Percentiles rank a stretch among this genome's conserved stretches.
Evolutionary conservation across 37 sponge, comb jelly and placozoan genomes (phyloP).

Genomic region (Halichondria panicea): DNA sequence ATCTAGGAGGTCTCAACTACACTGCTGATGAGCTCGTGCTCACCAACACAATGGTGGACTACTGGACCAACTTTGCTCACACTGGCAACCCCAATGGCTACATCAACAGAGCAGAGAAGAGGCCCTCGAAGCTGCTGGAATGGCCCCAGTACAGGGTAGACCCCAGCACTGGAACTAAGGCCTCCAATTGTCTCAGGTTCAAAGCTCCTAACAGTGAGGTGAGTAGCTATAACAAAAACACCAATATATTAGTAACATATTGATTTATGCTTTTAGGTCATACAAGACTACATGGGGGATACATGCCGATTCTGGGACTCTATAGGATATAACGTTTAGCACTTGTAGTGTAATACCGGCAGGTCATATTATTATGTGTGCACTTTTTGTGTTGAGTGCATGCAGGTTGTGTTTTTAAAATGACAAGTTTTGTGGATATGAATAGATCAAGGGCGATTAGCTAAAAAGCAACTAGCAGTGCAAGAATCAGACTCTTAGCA

Average conservation of each 20-base stretch:
- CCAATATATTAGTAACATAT: not conserved
- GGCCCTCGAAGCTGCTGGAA: not conserved
- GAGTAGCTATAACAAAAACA: not conserved
- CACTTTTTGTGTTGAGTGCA: no score
- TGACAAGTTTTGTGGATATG: no score
- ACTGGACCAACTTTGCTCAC: constrained; percentile 73
- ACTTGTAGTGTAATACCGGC: not conserved
- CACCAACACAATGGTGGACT: constrained; percentile 34
- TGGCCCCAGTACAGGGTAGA: constrained; percentile 12
- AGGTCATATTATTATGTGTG: not conserved
- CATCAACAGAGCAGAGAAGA: not conserved
- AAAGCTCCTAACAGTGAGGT: constrained; percentile 28
- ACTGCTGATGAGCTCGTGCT: constrained; percentile 43
- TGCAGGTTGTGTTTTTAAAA: no score
- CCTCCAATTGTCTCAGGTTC: not conserved
- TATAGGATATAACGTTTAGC: constrained; percentile 27
- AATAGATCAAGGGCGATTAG: no score
- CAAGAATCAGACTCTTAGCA: no score
- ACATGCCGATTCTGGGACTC: constrained; percentile 32
- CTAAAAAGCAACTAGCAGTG: no score
- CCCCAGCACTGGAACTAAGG: not conserved
- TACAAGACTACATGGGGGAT: constrained; percentile 15
- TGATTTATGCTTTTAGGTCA: not conserved
- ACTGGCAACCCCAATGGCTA: constrained; percentile 57
- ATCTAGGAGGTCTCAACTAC: constrained; percentile 44